A percentile compares a stretch with the other conserved stretches of the same genome.
Evolutionary conservation across 2,113 vertebrate species (phyloP).

Genomic region (Desmodus rotundus): DNA sequence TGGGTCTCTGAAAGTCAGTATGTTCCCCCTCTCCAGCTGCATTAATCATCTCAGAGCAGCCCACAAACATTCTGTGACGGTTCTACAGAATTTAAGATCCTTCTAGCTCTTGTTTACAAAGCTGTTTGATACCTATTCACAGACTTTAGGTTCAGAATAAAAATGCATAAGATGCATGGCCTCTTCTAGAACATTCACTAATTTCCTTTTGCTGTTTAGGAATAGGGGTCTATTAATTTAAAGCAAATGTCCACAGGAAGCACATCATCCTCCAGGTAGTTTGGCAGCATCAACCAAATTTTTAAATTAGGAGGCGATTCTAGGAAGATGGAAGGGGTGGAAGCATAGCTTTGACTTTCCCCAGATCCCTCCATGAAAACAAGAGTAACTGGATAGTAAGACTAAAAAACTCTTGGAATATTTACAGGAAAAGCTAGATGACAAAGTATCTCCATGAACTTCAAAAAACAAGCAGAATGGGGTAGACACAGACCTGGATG

Average conservation of each 20-base stretch:
- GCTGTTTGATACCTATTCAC: background rate
- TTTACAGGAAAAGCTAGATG: conserved; percentile 8
- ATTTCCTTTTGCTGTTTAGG: background rate
- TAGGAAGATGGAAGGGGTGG: background rate
- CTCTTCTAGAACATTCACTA: background rate
- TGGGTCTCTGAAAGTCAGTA: background rate
- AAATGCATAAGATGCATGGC: background rate
- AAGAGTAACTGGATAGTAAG: background rate
- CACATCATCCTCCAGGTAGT: background rate
- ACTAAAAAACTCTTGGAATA: background rate
- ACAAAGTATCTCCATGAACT: background rate
- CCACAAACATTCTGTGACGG: background rate
- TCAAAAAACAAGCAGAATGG: background rate
- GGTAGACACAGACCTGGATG: background rate
- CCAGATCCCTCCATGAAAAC: background rate
- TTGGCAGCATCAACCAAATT: background rate
- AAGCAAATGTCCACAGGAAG: background rate
- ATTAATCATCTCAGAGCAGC: background rate
- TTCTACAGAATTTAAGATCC: background rate
- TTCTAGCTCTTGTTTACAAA: background rate
- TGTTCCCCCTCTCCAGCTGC: background rate
- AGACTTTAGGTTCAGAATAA: background rate
- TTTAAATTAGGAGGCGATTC: background rate
- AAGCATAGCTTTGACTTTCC: background rate
- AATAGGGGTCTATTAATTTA: background rate